Evolutionary conservation across 2,113 vertebrate species (phyloP), one percentile per base, ranked within the genome.

Genomic region (Xiphias gladius): DNA sequence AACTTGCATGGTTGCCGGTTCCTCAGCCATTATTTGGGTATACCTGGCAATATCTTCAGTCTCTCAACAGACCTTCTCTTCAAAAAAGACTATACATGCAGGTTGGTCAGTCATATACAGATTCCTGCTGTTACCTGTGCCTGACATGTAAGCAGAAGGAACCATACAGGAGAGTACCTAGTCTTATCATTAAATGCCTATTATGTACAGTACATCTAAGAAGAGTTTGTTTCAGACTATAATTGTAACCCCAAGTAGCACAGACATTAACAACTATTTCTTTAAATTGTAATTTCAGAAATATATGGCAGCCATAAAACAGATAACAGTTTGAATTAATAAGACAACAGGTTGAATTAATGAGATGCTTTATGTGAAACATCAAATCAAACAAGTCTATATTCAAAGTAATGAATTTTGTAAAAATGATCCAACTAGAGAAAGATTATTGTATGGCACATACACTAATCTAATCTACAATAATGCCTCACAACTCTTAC

Each of bases 301-400:
- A 89, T 77, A 87, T 83, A 85, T 70, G 73, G 80, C 70, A 59
- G 67, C 58, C 76, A 75, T 88, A 83, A 93, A 94, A 90, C 67
- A 88, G 70, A 92, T 37, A 80, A 67, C 63, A 59, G 43, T 41
- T n/a, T n/a, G n/a, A n/a, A n/a, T n/a, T n/a, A n/a, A n/a, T n/a
- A n/a, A n/a, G n/a, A n/a, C n/a, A n/a, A n/a, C n/a, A n/a, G 79
- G 72, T 61, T 41, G 52, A 86, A 93, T 92, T 87, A 91, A 91
- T 75, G 85, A 59, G 62, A 85, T 80, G 75, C 48, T 82, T 77
- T 61, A 76, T 68, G 69, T n/a, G 41, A 87, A 82, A 79, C 65
- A 76, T 83, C 88, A 82, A 88, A 81, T 89, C 76, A 89, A 77
- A 86, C 28, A 64, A 83, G 73, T 69, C 79, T 82, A 58, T 84